Conservation (phyloP, 2,797 vertebrate species). For the Labroides dimidiatus region DNA sequence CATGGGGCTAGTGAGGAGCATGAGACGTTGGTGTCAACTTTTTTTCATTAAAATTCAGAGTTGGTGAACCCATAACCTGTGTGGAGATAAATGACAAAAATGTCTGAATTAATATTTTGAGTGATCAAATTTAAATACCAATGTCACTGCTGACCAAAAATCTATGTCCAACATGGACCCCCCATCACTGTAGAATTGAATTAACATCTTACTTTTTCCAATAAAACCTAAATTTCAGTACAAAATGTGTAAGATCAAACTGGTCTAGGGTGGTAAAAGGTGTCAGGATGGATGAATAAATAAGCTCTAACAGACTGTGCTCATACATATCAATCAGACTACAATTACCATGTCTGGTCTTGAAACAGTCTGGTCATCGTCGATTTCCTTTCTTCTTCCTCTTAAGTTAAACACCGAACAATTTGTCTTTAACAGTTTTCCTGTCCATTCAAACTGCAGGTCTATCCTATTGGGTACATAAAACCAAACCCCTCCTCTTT, state of each 20-base stretch:
- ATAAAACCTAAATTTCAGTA: neutral
- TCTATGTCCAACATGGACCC: too few species aligned
- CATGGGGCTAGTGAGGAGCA: too few species aligned
- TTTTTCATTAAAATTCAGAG: too few species aligned
- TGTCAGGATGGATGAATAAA: neutral
- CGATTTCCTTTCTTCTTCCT: conserved; percentile 56
- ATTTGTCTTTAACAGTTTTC: conserved; percentile 64
- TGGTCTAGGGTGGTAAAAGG: neutral
- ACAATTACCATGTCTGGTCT: conserved; percentile 41
- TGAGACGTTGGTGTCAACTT: too few species aligned
- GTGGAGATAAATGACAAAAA: too few species aligned
- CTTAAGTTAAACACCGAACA: conserved; percentile 60
- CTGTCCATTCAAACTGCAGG: conserved; percentile 59
- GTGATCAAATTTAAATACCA: too few species aligned
- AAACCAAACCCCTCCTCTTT: conserved; percentile 56
- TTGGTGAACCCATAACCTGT: too few species aligned
- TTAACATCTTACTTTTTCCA: too few species aligned
- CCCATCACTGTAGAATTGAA: too few species aligned
- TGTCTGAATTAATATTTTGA: too few species aligned
- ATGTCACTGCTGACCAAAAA: too few species aligned
- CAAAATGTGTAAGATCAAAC: neutral
- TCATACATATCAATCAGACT: conserved; percentile 1
- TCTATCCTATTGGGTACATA: conserved; percentile 54
- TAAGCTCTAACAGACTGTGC: neutral
- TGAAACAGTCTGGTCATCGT: conserved; percentile 49